Percentiles rank a stretch among this genome's conserved stretches.
Conservation (phyloP, 2,113 vertebrate species). For the Canis aureus region DNA sequence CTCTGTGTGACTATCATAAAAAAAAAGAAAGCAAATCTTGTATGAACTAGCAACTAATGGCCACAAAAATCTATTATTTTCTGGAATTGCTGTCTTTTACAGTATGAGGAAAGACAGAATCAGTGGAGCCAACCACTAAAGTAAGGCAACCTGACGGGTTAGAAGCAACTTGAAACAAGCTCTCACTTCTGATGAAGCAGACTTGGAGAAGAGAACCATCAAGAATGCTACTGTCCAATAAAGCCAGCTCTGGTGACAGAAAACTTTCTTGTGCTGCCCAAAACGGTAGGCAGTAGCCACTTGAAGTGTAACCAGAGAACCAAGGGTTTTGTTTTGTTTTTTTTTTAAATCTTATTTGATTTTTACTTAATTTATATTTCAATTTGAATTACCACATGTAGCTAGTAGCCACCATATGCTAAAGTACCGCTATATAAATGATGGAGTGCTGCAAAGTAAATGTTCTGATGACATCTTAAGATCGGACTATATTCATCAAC, state of each 20-base stretch:
- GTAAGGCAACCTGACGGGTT: neutral
- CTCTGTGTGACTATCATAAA: no score
- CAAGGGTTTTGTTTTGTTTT: neutral
- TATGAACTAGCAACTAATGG: slow-evolving; percentile 15
- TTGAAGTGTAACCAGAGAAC: neutral
- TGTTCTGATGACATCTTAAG: neutral
- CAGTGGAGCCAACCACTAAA: neutral
- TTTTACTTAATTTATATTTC: slow-evolving; percentile 55
- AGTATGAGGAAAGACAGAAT: slow-evolving; percentile 5
- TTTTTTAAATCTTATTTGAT: neutral
- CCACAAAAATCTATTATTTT: neutral
- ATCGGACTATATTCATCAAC: neutral
- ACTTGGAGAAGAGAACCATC: neutral
- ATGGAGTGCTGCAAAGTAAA: neutral
- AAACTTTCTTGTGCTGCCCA: neutral
- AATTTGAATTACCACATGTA: neutral
- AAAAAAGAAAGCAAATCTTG: neutral
- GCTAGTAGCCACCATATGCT: neutral
- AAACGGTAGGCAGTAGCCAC: neutral
- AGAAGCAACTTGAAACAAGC: neutral
- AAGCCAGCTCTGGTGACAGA: neutral
- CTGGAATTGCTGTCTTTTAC: neutral
- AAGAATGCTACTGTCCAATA: neutral
- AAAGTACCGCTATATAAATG: neutral
- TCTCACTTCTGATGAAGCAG: neutral